Evolutionary conservation across 1,140 invertebrate genomes (phyloP).

Genomic region (Teleogryllus occipitalis): DNA sequence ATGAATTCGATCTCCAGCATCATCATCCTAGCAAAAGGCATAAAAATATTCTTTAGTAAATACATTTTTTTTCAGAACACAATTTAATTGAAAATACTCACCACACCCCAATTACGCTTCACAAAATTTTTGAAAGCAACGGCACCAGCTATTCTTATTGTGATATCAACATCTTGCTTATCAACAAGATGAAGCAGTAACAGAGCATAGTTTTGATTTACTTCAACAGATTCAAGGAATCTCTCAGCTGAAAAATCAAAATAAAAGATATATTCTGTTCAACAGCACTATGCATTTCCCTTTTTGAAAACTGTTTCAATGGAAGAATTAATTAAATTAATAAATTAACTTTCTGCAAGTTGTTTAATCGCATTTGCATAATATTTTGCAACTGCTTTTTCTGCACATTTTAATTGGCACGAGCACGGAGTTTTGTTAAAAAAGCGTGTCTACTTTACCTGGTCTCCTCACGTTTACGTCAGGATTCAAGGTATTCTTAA

Average conservation of each 20-base stretch:
- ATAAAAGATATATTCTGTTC: conserved; percentile 5
- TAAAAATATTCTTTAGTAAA: conserved; percentile 18
- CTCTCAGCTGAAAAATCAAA: conserved; percentile 70
- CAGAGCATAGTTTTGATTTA: conserved; percentile 84
- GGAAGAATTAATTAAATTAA: neutral
- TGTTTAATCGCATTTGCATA: conserved; percentile 15
- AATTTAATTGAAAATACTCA: conserved; percentile 41
- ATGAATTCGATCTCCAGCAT: conserved; percentile 71
- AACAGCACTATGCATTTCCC: neutral
- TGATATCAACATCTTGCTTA: conserved; percentile 65
- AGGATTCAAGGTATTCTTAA: conserved; percentile 82
- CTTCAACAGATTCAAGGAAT: conserved; percentile 82
- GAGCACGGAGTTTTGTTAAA: neutral
- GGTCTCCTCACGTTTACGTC: conserved; percentile 70
- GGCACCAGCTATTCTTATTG: conserved; percentile 77
- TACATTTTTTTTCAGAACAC: neutral
- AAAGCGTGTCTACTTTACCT: conserved; percentile 44
- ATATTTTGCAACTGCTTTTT: neutral
- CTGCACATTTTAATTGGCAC: conserved; percentile 12
- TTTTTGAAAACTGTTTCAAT: conserved; percentile 8
- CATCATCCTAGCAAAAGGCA: conserved; percentile 56
- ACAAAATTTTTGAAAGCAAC: conserved; percentile 96
- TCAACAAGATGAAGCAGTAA: conserved; percentile 77
- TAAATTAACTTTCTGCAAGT: conserved; percentile 12
- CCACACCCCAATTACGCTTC: conserved; percentile 88